These are phyloP conservation scores for Tetrapedia diversipes DNA, from an alignment of 2,888 invertebrate genomes.

Conservation along the genomic window DNA sequence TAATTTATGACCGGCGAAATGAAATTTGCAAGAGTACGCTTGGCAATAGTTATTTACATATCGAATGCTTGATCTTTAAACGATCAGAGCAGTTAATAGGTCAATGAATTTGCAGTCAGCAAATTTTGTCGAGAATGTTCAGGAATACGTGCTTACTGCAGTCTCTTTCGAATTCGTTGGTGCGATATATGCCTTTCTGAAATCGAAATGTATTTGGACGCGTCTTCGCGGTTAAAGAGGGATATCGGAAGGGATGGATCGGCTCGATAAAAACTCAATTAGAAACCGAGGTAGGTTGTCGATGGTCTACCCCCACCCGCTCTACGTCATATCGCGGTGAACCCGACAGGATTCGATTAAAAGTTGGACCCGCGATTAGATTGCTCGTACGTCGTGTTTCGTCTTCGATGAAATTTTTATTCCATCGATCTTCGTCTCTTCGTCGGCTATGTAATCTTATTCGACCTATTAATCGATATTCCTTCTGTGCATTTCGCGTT, in stretches of 20 bases:
- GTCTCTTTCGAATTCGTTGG: no score
- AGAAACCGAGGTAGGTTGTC: neutral
- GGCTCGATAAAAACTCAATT: slow-evolving; percentile 23
- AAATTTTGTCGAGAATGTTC: no score
- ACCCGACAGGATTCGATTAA: slow-evolving; percentile 19
- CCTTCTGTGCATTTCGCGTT: neutral
- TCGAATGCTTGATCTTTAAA: no score
- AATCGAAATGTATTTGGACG: neutral
- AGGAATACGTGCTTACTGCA: no score
- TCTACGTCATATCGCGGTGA: neutral
- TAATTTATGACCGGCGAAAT: no score
- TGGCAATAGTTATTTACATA: no score
- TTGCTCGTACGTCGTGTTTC: neutral
- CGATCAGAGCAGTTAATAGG: no score
- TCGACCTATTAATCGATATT: neutral
- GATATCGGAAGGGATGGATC: slow-evolving; percentile 1
- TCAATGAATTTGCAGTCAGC: no score
- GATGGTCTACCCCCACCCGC: no score
- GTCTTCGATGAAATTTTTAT: neutral
- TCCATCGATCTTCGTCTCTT: neutral
- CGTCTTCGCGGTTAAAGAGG: slow-evolving; percentile 1
- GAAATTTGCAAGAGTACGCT: no score
- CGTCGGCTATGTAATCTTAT: no score
- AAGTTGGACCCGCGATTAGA: slow-evolving; percentile 18
- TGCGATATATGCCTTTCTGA: neutral